phyloP scores from a whole-genome alignment of 2,888 invertebrate species.

The Oligia fasciuncula region DNA sequence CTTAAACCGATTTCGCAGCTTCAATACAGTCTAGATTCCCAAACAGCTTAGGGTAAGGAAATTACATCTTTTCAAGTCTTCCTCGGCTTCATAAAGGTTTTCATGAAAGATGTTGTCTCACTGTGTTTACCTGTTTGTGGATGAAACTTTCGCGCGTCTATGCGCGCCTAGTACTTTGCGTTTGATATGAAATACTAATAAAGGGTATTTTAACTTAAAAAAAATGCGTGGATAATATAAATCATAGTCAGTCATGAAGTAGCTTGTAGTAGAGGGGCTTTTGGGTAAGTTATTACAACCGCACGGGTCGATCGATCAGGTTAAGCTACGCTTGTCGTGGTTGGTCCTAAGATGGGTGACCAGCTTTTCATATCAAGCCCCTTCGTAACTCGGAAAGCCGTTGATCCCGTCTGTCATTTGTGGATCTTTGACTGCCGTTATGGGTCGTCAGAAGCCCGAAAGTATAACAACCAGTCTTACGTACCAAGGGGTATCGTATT shows the following conservation, averaged over 20 bases:
- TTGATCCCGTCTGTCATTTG: no score
- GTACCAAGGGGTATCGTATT: no score
- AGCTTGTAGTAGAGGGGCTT: no score
- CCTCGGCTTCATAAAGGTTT: conserved; percentile 32
- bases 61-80: conserved; percentile 43
- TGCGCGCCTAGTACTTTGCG: conserved; percentile 26
- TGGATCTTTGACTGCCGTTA: no score
- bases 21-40: conserved; percentile 46
- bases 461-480: no score
- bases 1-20: conserved; percentile 51
- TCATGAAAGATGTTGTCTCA: conserved; percentile 35
- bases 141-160: conserved; percentile 20
- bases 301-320: no score
- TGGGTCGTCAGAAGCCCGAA: no score
- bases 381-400: no score
- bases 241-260: not conserved
- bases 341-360: no score
- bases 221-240: not conserved
- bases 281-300: no score
- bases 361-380: no score
- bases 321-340: no score
- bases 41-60: conserved; percentile 53
- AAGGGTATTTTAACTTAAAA: not conserved
- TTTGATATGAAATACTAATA: not conserved
- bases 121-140: conserved; percentile 43